Evolutionary conservation across 1,140 invertebrate species (phyloP), one percentile per base, ranked within the genome.

Genomic region (Brachionus rubens): DNA sequence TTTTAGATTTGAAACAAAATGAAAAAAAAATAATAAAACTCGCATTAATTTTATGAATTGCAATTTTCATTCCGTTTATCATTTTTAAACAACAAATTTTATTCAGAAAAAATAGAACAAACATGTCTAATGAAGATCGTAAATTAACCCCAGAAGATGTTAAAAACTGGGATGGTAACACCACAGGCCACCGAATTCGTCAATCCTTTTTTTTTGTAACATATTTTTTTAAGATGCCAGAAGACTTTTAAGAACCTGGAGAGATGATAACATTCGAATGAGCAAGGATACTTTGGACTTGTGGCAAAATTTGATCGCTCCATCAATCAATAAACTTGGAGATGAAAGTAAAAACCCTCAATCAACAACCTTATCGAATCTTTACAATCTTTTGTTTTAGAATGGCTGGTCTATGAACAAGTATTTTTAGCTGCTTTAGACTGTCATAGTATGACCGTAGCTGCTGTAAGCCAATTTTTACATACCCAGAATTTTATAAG

Each of bases 401-500:
- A 76, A 54, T 76, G 52, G 52, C 5, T 54, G 36, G 52, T 76
- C 7, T 76, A 76, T 41, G 94, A 97, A 83, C 94, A 96, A 90
- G 92, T 97, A 16, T 91, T 91, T 79, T 87, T 96, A 77, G 94
- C 96, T 56, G 91, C 93, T 0, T 84, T 98, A 67, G 96, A 99
- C 82, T 91, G 90, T 79, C 89, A 91, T 81, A 86, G 89, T 43
- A 87, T 91, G 78, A 87, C 90, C 78, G 84, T 94, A 41, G 92
- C 92, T 2, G 88, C 90, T 52, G 84, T 85, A 79, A 80, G 77
- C 4, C 24, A 30, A 0, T 26, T 80, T 7, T 12, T 41, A 33
- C 65, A 26, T 28, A 19, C 14, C 10, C 30, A 72, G 24, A 50
- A 40, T 12, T 16, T 67, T 40, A n/a, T 43, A 67, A 1, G 12